Evolutionary conservation across 2,797 vertebrate genomes (phyloP).

Genomic region (Adelosebastes latens): DNA sequence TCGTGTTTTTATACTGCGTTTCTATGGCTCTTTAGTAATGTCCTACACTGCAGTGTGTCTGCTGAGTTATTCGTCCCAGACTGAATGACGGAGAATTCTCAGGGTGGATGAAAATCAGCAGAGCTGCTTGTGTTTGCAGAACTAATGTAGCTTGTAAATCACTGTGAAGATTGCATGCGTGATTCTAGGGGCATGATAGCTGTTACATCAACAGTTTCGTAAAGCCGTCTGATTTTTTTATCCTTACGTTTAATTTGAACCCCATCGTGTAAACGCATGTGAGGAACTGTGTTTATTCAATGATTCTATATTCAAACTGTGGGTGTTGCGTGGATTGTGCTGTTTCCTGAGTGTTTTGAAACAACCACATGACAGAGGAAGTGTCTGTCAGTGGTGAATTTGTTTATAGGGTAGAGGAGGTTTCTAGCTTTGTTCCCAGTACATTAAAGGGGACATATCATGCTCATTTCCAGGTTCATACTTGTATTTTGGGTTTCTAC

Average conservation of each 20-base stretch:
- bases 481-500: no score
- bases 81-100: conserved; percentile 1
- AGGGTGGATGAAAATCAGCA: conserved; percentile 28
- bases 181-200: not conserved
- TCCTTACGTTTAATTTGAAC: not conserved
- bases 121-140: not conserved
- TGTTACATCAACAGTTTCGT: not conserved
- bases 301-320: not conserved
- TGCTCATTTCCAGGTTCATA: no score
- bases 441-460: not conserved
- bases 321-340: not conserved
- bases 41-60: not conserved
- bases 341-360: conserved; percentile 49
- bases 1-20: not conserved
- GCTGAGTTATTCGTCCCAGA: not conserved
- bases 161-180: not conserved
- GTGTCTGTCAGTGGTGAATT: conserved; percentile 12
- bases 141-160: conserved; percentile 5
- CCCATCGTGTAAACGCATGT: not conserved
- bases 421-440: not conserved
- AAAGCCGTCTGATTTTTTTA: not conserved
- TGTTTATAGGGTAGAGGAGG: not conserved
- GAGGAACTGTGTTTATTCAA: not conserved
- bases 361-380: conserved; percentile 64
- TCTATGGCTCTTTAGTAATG: not conserved